These are phyloP conservation scores for Lypha dubia DNA, from an alignment of 2,888 invertebrate genomes.

Conservation along the genomic window DNA sequence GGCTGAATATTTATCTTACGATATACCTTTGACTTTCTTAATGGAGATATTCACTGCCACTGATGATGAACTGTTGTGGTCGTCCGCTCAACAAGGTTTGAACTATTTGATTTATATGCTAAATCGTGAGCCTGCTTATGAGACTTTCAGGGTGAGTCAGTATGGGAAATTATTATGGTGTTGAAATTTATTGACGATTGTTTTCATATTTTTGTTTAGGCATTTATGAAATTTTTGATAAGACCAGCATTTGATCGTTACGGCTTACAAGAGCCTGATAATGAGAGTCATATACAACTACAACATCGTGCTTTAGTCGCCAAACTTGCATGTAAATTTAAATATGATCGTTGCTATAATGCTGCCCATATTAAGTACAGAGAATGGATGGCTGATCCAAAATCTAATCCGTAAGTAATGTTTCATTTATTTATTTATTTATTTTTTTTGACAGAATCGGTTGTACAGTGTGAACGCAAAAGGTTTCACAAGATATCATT, in stretches of 20 bases:
- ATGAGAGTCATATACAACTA: conserved; percentile 84
- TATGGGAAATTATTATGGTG: neutral
- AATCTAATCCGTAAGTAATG: conserved; percentile 84
- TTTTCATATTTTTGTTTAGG: conserved; percentile 75
- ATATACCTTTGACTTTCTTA: conserved; percentile 85
- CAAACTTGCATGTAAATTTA: conserved; percentile 85
- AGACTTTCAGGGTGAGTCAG: conserved; percentile 85
- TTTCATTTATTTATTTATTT: no score
- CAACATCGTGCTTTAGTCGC: conserved; percentile 85
- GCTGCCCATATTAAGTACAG: conserved; percentile 84
- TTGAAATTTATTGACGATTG: neutral
- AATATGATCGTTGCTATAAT: conserved; percentile 84
- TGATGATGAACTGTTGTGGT: conserved; percentile 86
- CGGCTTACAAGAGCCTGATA: conserved; percentile 83
- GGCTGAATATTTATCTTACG: conserved; percentile 85
- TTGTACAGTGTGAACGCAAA: no score
- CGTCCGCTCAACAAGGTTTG: conserved; percentile 85
- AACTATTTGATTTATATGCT: conserved; percentile 86
- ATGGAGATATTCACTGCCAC: conserved; percentile 84
- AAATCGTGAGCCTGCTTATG: conserved; percentile 85
- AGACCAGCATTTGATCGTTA: conserved; percentile 83
- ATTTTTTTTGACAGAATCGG: no score
- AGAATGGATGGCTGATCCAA: conserved; percentile 84
- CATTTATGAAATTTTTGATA: conserved; percentile 83
- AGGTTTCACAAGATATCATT: no score